A percentile compares a stretch with the other conserved stretches of the same genome.
Evolutionary conservation across 2,797 vertebrate species (phyloP).

Genomic region (Cheirogaleus major): DNA sequence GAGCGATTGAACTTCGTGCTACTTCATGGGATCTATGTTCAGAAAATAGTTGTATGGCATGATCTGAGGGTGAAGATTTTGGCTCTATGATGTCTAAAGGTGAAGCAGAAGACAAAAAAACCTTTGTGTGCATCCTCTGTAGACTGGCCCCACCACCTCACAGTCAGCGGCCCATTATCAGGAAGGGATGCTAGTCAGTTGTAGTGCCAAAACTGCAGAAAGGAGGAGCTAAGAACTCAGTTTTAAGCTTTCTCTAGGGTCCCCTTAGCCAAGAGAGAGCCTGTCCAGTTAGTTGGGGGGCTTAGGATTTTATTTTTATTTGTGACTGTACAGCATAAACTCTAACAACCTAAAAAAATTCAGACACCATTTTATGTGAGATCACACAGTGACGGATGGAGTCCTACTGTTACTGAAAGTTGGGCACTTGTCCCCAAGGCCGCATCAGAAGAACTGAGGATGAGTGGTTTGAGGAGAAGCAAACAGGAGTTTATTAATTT

Average conservation of each 20-base stretch:
- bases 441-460: too few species aligned
- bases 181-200: background rate
- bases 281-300: background rate
- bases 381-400: background rate
- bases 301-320: background rate
- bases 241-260: background rate
- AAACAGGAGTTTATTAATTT: too few species aligned
- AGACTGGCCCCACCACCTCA: background rate
- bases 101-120: background rate
- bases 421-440: too few species aligned
- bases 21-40: background rate
- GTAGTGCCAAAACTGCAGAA: background rate
- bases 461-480: too few species aligned
- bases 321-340: background rate
- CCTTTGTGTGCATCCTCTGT: background rate
- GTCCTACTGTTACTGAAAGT: background rate
- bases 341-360: slow-evolving; percentile 8
- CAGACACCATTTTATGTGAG: background rate
- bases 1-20: background rate
- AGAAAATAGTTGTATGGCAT: background rate
- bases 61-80: background rate
- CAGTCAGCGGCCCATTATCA: background rate
- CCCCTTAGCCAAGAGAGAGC: background rate
- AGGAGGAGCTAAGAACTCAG: background rate
- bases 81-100: background rate